Conservation (phyloP, 1,140 invertebrate species). For the Phortica variegata region DNA sequence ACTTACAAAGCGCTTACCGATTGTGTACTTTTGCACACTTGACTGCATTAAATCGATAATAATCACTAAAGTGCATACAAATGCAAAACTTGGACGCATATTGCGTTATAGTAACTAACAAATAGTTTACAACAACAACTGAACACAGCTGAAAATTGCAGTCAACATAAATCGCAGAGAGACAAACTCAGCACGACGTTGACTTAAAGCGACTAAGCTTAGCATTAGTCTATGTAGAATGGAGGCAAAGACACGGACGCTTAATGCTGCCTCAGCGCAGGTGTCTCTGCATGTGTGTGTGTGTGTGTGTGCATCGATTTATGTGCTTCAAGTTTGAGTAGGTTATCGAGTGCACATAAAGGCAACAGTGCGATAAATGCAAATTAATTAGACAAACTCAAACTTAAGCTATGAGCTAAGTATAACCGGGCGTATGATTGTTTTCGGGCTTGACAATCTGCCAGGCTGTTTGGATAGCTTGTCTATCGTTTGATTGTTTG, state of each 20-base stretch:
- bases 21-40: too few species aligned
- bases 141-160: constrained; percentile 26
- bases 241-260: too few species aligned
- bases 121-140: constrained; percentile 7
- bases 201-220: too few species aligned
- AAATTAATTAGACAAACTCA: constrained; percentile 36
- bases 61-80: constrained; percentile 18
- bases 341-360: constrained; percentile 1
- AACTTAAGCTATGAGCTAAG: constrained; percentile 1
- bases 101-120: too few species aligned
- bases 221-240: constrained; percentile 7
- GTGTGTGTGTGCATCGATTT: constrained; percentile 9
- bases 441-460: too few species aligned
- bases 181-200: constrained; percentile 4
- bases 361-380: constrained; percentile 26
- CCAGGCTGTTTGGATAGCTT: too few species aligned
- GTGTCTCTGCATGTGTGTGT: background rate
- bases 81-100: too few species aligned
- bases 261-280: background rate
- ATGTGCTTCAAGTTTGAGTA: constrained; percentile 10
- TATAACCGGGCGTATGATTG: too few species aligned
- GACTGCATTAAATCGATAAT: constrained; percentile 26
- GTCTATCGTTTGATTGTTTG: too few species aligned
- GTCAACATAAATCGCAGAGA: constrained; percentile 27
- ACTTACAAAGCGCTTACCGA: too few species aligned